These are phyloP conservation scores for Remorina albescens DNA, from an alignment of 2,797 vertebrate genomes.

Conservation along the genomic window DNA sequence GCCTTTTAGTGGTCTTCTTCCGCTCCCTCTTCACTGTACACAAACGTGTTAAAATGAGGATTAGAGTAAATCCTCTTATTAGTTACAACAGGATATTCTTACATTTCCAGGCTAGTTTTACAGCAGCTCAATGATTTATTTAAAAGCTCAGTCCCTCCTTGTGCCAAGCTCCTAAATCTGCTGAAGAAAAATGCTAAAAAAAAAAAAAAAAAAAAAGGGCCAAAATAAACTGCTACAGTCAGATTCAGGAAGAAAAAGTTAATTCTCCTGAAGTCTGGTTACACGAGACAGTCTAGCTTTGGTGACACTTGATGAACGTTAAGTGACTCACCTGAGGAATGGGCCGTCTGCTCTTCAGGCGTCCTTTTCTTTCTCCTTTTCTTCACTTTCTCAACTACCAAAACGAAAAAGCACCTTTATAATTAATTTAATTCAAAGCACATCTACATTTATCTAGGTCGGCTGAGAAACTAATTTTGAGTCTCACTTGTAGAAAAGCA, in stretches of 20 bases:
- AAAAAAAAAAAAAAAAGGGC: too few relatives aligned
- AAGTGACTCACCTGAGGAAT: constrained; percentile 35
- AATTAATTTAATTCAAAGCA: neutral
- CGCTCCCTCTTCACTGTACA: constrained; percentile 55
- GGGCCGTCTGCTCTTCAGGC: constrained; percentile 14
- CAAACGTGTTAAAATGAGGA: neutral
- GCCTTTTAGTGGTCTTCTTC: constrained; percentile 74
- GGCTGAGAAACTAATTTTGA: too few relatives aligned
- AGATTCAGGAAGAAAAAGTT: neutral
- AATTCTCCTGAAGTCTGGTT: neutral
- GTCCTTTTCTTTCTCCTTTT: constrained; percentile 30
- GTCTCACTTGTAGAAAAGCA: neutral
- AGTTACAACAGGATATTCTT: neutral
- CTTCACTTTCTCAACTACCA: constrained; percentile 42
- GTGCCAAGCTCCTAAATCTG: neutral
- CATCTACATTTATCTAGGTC: neutral
- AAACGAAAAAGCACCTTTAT: neutral
- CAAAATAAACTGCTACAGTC: constrained; percentile 6
- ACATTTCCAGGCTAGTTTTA: neutral
- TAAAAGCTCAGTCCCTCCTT: neutral
- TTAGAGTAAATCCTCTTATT: neutral
- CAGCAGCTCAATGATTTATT: neutral
- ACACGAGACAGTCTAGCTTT: neutral
- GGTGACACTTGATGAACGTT: neutral
- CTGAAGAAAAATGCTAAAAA: constrained; percentile 2